Percentiles rank a stretch among this genome's conserved stretches.
Evolutionary conservation across 53 echinoderm and acorn worm genomes (phyloP).

Genomic region (Crossaster papposus): DNA sequence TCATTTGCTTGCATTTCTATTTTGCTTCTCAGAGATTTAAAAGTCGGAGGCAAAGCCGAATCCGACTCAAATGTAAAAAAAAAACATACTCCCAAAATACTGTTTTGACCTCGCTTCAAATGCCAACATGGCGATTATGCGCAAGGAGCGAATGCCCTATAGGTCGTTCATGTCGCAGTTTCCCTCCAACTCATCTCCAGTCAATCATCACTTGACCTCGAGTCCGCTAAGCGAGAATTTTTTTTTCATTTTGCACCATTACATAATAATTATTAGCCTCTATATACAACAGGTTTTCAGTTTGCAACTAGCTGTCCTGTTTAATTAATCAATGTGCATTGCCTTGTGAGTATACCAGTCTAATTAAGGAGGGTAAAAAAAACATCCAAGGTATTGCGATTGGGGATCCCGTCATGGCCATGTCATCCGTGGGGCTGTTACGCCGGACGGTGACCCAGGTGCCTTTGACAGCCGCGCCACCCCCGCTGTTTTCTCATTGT

Average conservation of each 20-base stretch:
- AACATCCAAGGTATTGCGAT: conserved; percentile 25
- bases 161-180: not conserved
- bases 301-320: conserved; percentile 15
- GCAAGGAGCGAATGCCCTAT: not conserved
- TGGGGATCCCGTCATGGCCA: conserved; percentile 12
- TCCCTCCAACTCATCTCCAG: not conserved
- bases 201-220: conserved; percentile 6
- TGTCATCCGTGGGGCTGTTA: not conserved
- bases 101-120: not conserved
- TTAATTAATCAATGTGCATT: conserved; percentile 33
- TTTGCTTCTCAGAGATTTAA: too few relatives aligned
- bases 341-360: not conserved
- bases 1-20: too few relatives aligned
- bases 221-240: not conserved
- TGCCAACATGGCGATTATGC: too few relatives aligned
- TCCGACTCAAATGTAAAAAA: too few relatives aligned
- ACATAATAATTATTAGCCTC: not conserved
- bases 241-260: not conserved
- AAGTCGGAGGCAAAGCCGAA: too few relatives aligned
- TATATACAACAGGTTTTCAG: not conserved
- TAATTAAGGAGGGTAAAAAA: conserved; percentile 43
- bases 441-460: not conserved
- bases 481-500: conserved; percentile 47
- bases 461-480: conserved; percentile 11
- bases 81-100: too few relatives aligned